Base-by-base conservation (phyloP, 2,113 vertebrate genomes). In the Anhinga rufa region DNA sequence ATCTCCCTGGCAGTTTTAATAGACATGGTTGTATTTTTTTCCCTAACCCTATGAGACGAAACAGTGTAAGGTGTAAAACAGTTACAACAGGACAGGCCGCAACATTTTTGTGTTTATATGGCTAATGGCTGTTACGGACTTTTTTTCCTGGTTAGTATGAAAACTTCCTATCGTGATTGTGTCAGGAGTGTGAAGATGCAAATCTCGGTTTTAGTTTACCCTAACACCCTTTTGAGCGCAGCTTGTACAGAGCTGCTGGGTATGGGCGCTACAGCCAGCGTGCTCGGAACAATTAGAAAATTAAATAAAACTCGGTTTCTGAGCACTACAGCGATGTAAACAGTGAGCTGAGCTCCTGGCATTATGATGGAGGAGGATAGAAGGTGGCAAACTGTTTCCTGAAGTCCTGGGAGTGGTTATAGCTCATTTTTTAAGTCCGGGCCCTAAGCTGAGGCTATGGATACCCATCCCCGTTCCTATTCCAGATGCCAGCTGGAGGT, bases 361-460 rank as follows among this genome's bases (percentile, higher is more conserved):
- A 16, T 55, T 42, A 25, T 14, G 32, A 12, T 61, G 46, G 44
- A 65, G 55, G 32, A 31, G 16, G 29, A 29, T 55, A 32, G 72
- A 58, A 69, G 17, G 8, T 32, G 24, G 21, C n/a, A 65, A 80
- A 52, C 38, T 20, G 12, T 51, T 83, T 52, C 44, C 31, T 64
- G 48, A 44, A 69, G 32, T 14, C 12, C 54, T 54, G 40, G 21
- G 12, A 57, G 22, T 21, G 44, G 18, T 36, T 29, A 22, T 4
- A 57, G 26, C 10, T 75, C 14, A 29, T 26, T 49, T 80, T 51
- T 82, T 15, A 61, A n/a, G 64, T 22, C n/a, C 1, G 1, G 21
- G 25, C n/a, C 2, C 0, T 62, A 54, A 44, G 11, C 3, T 12
- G 10, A 51, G 28, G 60, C 28, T 55, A 19, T 19, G 0, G 2